Conservation (phyloP, 2,797 vertebrate genomes). For the Ptychobarbus kaznakovi region DNA sequence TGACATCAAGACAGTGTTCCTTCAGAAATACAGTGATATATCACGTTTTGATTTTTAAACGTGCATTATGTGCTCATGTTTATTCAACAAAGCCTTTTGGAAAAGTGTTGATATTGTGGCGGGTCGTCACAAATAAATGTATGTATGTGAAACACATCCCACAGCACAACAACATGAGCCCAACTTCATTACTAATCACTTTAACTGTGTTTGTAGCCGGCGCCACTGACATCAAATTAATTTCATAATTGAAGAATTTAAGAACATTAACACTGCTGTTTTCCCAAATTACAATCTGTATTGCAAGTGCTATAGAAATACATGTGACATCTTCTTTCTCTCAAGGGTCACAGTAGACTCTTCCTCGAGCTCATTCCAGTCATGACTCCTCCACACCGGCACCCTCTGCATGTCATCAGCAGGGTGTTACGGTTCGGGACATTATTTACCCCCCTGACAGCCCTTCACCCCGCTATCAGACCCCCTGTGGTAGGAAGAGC, state of each 20-base stretch:
- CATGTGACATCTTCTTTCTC: not conserved
- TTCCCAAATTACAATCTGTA: not conserved
- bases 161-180: no score
- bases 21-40: no score
- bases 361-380: not conserved
- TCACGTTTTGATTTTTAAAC: no score
- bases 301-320: not conserved
- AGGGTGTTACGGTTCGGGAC: slow-evolving; percentile 16
- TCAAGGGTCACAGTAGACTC: not conserved
- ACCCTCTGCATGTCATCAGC: slow-evolving; percentile 60
- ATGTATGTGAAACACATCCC: no score
- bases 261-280: not conserved
- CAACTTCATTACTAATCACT: no score
- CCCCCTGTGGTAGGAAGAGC: slow-evolving; percentile 45
- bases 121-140: no score
- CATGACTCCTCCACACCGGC: slow-evolving; percentile 47
- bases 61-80: no score
- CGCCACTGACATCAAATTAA: not conserved
- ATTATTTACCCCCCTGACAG: slow-evolving; percentile 74
- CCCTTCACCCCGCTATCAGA: slow-evolving; percentile 65
- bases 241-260: not conserved
- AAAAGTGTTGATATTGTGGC: no score
- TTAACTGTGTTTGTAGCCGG: no score
- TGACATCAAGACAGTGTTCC: no score
- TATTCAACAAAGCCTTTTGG: no score